phyloP scores from a whole-genome alignment of 2,888 invertebrate species.

The Sylvicola cinctus region DNA sequence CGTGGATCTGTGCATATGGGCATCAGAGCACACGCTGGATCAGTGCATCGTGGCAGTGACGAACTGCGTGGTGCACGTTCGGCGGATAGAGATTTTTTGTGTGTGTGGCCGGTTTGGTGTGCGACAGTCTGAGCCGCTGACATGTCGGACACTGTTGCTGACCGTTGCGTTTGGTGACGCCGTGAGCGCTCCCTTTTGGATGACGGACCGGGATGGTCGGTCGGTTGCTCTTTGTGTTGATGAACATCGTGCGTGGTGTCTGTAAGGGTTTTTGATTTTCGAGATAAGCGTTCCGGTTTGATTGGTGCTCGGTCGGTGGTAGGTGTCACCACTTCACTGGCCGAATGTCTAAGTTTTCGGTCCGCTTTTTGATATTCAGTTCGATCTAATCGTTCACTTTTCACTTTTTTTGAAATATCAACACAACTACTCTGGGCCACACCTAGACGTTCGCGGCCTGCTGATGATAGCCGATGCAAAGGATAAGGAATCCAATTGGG shows the following conservation, averaged over 20 bases:
- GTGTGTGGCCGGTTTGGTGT: slow-evolving; percentile 8
- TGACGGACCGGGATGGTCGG: not conserved
- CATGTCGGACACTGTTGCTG: slow-evolving; percentile 26
- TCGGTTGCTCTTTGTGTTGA: not conserved
- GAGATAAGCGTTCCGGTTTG: slow-evolving; percentile 15
- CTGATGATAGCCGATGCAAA: slow-evolving; percentile 18
- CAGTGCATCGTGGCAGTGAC: slow-evolving; percentile 20
- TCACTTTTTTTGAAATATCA: slow-evolving; percentile 11
- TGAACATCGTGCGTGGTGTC: not conserved
- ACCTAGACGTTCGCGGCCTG: slow-evolving; percentile 11
- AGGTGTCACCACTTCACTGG: slow-evolving; percentile 20
- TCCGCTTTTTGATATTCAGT: slow-evolving; percentile 13
- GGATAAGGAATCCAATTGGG: slow-evolving; percentile 25
- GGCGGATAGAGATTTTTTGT: slow-evolving; percentile 23
- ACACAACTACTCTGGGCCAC: slow-evolving; percentile 9
- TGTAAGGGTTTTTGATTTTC: not conserved
- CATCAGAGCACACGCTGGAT: slow-evolving; percentile 23
- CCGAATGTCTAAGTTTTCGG: slow-evolving; percentile 20
- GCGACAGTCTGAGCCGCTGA: slow-evolving; percentile 13
- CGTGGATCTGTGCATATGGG: slow-evolving; percentile 25
- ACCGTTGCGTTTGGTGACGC: slow-evolving; percentile 25
- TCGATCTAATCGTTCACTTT: slow-evolving; percentile 6
- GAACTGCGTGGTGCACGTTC: slow-evolving; percentile 20
- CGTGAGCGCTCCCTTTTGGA: slow-evolving; percentile 20
- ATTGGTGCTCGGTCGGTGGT: slow-evolving; percentile 8